Percentiles rank a stretch among this genome's conserved stretches.
Conservation (phyloP, 1,140 invertebrate species). For the Bombus fervidus region DNA sequence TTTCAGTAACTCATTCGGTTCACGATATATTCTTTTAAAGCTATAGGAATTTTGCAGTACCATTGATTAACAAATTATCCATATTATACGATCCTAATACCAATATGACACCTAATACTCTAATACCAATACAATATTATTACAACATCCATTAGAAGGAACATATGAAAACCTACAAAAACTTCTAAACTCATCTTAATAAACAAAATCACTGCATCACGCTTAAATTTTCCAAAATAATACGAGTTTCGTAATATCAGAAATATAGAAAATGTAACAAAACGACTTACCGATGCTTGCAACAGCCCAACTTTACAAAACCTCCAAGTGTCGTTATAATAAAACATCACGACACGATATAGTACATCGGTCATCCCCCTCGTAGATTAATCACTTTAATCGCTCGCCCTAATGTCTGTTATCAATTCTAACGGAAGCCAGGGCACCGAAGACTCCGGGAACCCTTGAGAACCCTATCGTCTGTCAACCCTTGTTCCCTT, state of each 20-base stretch:
- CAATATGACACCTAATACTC: too few relatives aligned
- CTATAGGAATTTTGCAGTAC: too few relatives aligned
- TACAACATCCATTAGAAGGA: too few relatives aligned
- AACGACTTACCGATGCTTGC: too few relatives aligned
- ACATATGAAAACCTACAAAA: neutral
- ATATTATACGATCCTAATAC: too few relatives aligned
- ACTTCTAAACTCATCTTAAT: neutral
- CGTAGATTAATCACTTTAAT: conserved; percentile 2
- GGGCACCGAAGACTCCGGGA: conserved; percentile 2
- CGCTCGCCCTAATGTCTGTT: conserved; percentile 23
- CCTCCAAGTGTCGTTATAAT: too few relatives aligned
- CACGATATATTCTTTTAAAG: too few relatives aligned
- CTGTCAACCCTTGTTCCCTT: conserved; percentile 57
- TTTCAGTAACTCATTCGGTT: neutral
- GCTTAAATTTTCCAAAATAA: neutral
- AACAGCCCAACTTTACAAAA: neutral
- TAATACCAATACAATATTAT: too few relatives aligned
- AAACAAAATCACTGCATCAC: neutral
- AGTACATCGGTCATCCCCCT: conserved; percentile 2
- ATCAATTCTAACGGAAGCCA: conserved; percentile 47
- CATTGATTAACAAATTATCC: too few relatives aligned
- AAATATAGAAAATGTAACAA: too few relatives aligned
- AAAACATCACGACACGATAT: too few relatives aligned
- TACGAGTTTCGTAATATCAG: neutral
- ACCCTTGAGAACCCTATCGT: conserved; percentile 51